Base-by-base conservation (phyloP, 2,888 invertebrate genomes). In the Drosophila cognata region DNA sequence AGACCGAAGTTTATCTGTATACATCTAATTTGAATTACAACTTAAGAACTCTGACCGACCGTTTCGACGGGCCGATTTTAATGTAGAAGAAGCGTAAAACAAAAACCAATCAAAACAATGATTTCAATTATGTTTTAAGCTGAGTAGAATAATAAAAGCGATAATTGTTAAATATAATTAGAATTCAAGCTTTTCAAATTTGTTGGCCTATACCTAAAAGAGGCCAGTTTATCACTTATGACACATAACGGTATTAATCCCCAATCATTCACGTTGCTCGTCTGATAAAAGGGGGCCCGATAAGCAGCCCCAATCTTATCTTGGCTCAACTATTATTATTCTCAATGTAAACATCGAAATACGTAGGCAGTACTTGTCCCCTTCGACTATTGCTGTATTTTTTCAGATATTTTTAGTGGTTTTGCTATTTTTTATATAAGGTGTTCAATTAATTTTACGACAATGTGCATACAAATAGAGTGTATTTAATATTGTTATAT, bases 71-170 rank as follows among this genome's bases (percentile, higher is more conserved):
- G 16, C 25, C 25, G 21, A 46, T 46, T 46, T 16, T 2, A 46
- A 25, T 21, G 21, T 16, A 16, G 25, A 18, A 18, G 36, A 46
- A 25, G 16, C 25, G 16, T 48, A 13, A 68, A 57, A 29, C 21
- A 51, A 52, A 68, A 35, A 25, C 18, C 43, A 79, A 51, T 43
- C 29, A 63, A 79, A 53, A 38, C 33, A 59, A 82, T 63, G 61
- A 75, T 75, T 64, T 58, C 70, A 79, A 62, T 74, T 35, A 55
- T 67, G 69, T 60, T 53, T n/a, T 76, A 80, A 80, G 77, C 57
- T 70, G 46, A 25, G 25, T 46, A 46, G 52, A 57, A 21, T 36
- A 64, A 68, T 71, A 62, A 71, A 63, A 28, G 25, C 57, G 58
- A 59, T 55, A 63, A 72, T 36, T 43, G 53, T 63, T 71, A 71